Percentiles rank a stretch among this genome's conserved stretches.
Evolutionary conservation across 2,797 vertebrate genomes (phyloP).

Genomic region (Etheostoma perlongum): DNA sequence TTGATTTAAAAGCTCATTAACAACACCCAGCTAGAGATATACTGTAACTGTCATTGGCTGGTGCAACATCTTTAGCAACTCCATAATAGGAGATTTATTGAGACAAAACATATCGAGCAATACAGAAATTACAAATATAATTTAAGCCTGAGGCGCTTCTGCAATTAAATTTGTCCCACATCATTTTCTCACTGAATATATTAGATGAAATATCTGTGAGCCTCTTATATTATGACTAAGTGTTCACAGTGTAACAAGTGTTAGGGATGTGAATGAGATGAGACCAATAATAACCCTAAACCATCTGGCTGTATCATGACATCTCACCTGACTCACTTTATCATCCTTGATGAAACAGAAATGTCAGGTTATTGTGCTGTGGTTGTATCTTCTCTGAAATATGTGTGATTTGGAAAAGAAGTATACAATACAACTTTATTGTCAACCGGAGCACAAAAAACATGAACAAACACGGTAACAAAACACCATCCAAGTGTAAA

Average conservation of each 20-base stretch:
- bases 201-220: conserved; percentile 53
- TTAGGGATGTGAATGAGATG: conserved; percentile 25
- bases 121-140: conserved; percentile 30
- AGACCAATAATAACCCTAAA: conserved; percentile 12
- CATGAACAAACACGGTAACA: not conserved
- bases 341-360: not conserved
- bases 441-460: not conserved
- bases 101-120: conserved; percentile 33
- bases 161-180: conserved; percentile 45
- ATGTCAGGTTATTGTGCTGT: not conserved
- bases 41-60: not conserved
- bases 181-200: conserved; percentile 37
- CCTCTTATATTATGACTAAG: conserved; percentile 40
- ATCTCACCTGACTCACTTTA: conserved; percentile 7
- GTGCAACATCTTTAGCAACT: conserved; percentile 29
- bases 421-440: not conserved
- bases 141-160: conserved; percentile 24
- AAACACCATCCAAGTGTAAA: not conserved
- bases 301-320: not conserved
- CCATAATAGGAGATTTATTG: conserved; percentile 22
- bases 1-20: conserved; percentile 37
- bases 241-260: conserved; percentile 33
- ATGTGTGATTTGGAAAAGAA: not conserved
- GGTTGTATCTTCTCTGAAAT: not conserved
- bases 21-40: conserved; percentile 23